Percentiles rank a stretch among this genome's conserved stretches.
Evolutionary conservation across 2,888 invertebrate species (phyloP).

Genomic region (Tribolium freemani): DNA sequence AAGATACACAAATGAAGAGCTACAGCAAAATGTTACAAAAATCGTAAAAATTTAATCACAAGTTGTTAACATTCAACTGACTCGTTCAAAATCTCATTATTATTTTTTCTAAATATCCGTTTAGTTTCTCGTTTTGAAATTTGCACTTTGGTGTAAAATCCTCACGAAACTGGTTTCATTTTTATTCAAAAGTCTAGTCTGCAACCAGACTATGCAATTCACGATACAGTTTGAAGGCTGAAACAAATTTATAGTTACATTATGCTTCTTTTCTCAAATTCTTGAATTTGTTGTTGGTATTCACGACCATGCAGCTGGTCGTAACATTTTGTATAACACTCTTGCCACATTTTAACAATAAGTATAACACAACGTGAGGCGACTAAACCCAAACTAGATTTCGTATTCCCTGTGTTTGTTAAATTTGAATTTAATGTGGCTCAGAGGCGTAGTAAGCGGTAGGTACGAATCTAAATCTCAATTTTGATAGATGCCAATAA

Average conservation of each 20-base stretch:
- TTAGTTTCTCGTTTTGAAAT: neutral
- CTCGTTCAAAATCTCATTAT: neutral
- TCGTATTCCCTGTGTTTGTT: neutral
- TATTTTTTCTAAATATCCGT: neutral
- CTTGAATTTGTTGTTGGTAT: neutral
- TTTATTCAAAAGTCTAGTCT: slow-evolving; percentile 17
- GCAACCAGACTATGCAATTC: slow-evolving; percentile 6
- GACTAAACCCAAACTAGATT: neutral
- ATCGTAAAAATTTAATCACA: no score
- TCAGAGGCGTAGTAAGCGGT: neutral
- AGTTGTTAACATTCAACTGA: no score
- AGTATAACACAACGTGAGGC: slow-evolving; percentile 25
- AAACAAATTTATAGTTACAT: slow-evolving; percentile 7
- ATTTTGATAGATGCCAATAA: no score
- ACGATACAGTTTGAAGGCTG: slow-evolving; percentile 8
- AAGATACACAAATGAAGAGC: neutral
- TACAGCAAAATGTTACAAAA: neutral
- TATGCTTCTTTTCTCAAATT: neutral
- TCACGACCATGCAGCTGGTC: neutral
- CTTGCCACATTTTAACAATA: slow-evolving; percentile 22
- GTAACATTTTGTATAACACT: slow-evolving; percentile 9
- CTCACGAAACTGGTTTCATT: slow-evolving; percentile 18
- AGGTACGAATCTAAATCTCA: no score
- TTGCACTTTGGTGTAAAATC: slow-evolving; percentile 20
- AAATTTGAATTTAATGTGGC: slow-evolving; percentile 6